phyloP scores from a whole-genome alignment of 2,888 invertebrate genomes.

The Diarsia mendica region DNA sequence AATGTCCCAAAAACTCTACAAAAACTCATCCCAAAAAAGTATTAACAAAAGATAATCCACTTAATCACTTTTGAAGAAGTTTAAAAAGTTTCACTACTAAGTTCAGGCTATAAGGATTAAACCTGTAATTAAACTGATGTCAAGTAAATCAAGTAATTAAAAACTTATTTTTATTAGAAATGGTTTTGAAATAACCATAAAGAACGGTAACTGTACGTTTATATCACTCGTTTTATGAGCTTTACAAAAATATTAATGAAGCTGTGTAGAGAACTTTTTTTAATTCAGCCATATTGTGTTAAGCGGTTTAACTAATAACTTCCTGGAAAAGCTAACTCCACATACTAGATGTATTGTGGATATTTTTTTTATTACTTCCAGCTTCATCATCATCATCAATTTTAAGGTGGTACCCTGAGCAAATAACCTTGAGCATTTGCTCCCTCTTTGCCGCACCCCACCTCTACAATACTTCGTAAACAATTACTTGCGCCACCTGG shows the following conservation, averaged over 20 bases:
- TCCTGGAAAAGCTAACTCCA: constrained; percentile 13
- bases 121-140: constrained; percentile 33
- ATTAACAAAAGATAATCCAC: constrained; percentile 24
- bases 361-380: not conserved
- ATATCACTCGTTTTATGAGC: constrained; percentile 16
- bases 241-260: constrained; percentile 9
- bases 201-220: not conserved
- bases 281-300: not conserved
- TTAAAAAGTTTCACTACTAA: constrained; percentile 13
- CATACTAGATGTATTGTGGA: not conserved
- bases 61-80: constrained; percentile 23
- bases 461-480: too few species aligned
- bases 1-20: not conserved
- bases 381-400: not conserved
- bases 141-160: constrained; percentile 34
- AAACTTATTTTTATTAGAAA: constrained; percentile 20
- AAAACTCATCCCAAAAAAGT: constrained; percentile 24
- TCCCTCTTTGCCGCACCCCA: too few species aligned
- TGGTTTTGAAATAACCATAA: constrained; percentile 9
- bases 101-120: constrained; percentile 12
- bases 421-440: too few species aligned
- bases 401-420: too few species aligned
- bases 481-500: too few species aligned
- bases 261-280: not conserved
- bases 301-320: constrained; percentile 23